Conservation (phyloP, 2,797 vertebrate genomes). For the Coranthus polyacanthus region DNA sequence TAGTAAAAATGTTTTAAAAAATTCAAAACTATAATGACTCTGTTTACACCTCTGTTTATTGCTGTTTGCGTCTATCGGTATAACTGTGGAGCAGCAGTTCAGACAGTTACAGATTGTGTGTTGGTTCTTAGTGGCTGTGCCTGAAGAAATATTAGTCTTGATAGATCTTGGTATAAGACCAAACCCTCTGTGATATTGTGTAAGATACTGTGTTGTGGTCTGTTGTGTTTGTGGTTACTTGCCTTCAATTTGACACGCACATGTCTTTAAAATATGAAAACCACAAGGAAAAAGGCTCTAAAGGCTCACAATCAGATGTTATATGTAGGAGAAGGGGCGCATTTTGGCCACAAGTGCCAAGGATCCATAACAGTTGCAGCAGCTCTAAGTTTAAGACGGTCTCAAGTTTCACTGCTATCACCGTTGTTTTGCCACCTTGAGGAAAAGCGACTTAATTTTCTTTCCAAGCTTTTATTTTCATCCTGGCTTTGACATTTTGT, state of each 20-base stretch:
- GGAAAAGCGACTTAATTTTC: constrained; percentile 13
- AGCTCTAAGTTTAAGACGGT: background rate
- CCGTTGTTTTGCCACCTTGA: constrained; percentile 17
- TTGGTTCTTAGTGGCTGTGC: constrained; percentile 20
- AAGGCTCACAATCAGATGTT: background rate
- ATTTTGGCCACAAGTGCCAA: background rate
- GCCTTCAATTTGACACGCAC: constrained; percentile 1
- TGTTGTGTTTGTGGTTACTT: constrained; percentile 16
- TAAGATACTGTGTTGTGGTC: constrained; percentile 19
- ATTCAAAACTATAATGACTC: too few species aligned
- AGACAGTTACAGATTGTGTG: constrained; percentile 11
- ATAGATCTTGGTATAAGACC: constrained; percentile 23
- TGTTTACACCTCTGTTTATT: background rate
- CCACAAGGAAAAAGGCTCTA: constrained; percentile 2
- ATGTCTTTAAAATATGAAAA: constrained; percentile 17
- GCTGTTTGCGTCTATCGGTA: constrained; percentile 32
- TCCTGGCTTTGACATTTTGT: constrained; percentile 51
- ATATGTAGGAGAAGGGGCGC: background rate
- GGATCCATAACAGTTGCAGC: background rate
- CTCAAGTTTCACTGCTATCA: background rate
- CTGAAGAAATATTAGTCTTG: constrained; percentile 17
- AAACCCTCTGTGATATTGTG: constrained; percentile 2
- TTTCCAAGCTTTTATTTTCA: constrained; percentile 37
- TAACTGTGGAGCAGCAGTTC: background rate
- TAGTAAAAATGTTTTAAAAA: too few species aligned